phyloP scores from a whole-genome alignment of 2,888 invertebrate species.

The Polymixis flavicincta region DNA sequence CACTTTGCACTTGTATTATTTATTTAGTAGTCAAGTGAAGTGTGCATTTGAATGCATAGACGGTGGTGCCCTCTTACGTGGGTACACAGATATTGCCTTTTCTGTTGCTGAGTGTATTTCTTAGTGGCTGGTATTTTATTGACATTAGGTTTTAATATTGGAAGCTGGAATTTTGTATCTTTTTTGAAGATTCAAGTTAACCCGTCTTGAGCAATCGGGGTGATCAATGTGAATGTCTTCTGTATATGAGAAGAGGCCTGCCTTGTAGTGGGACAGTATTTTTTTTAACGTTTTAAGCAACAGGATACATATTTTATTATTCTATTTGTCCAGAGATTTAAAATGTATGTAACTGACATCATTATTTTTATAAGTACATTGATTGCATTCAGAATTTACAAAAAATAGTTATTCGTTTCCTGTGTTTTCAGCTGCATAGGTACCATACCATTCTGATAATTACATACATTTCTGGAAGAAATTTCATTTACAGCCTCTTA shows the following conservation, averaged over 20 bases:
- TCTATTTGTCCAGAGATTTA: background rate
- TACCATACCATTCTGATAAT: too few species aligned
- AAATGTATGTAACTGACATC: background rate
- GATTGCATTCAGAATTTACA: too few species aligned
- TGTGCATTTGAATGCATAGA: constrained; percentile 38
- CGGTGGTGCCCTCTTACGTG: background rate
- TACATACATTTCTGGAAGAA: too few species aligned
- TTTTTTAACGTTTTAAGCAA: too few species aligned
- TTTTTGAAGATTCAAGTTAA: background rate
- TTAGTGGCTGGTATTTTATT: background rate
- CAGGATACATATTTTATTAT: background rate
- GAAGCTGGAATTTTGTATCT: background rate
- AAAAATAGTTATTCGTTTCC: too few species aligned
- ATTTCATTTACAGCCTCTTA: too few species aligned
- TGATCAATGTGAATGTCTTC: background rate
- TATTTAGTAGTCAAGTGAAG: constrained; percentile 33
- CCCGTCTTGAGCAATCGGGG: background rate
- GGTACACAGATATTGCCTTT: background rate
- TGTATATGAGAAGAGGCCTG: too few species aligned
- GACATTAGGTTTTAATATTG: background rate
- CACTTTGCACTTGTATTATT: constrained; percentile 7
- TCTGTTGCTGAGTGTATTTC: constrained; percentile 3
- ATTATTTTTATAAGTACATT: too few species aligned
- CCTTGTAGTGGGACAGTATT: too few species aligned
- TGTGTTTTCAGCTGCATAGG: too few species aligned